Evolutionary conservation across 2,888 invertebrate genomes (phyloP).

Genomic region (Papilio gigon): DNA sequence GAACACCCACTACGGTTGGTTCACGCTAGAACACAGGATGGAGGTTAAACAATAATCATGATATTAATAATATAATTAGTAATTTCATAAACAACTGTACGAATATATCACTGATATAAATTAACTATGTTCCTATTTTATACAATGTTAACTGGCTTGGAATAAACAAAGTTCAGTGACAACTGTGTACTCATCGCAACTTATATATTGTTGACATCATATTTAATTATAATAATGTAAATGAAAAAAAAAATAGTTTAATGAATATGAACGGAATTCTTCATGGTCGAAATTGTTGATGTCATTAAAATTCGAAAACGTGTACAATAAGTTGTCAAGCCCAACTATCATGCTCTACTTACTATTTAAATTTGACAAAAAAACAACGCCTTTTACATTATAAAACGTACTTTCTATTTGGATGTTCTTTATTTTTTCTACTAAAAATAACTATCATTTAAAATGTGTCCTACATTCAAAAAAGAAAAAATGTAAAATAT

Average conservation of each 20-base stretch:
- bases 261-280: not conserved
- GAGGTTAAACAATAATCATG: not conserved
- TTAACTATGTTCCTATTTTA: not conserved
- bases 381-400: not conserved
- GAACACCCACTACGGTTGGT: conserved; percentile 83
- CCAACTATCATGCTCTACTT: conserved; percentile 5
- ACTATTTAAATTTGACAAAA: conserved; percentile 5
- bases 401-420: not conserved
- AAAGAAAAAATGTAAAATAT: no score
- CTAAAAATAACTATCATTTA: not conserved
- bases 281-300: not conserved
- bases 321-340: not conserved
- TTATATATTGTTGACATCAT: no score
- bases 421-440: not conserved
- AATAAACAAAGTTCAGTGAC: not conserved
- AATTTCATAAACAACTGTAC: not conserved
- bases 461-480: not conserved
- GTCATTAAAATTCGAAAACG: not conserved
- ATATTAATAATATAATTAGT: not conserved
- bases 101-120: not conserved
- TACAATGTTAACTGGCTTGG: not conserved
- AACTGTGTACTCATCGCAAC: not conserved
- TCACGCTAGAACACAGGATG: conserved; percentile 56
- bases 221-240: no score
- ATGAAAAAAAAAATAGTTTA: no score